Percentiles rank a stretch among this genome's conserved stretches.
These are phyloP conservation scores for Zaprionus bogoriensis DNA, from an alignment of 2,888 invertebrate species.

Conservation along the genomic window DNA sequence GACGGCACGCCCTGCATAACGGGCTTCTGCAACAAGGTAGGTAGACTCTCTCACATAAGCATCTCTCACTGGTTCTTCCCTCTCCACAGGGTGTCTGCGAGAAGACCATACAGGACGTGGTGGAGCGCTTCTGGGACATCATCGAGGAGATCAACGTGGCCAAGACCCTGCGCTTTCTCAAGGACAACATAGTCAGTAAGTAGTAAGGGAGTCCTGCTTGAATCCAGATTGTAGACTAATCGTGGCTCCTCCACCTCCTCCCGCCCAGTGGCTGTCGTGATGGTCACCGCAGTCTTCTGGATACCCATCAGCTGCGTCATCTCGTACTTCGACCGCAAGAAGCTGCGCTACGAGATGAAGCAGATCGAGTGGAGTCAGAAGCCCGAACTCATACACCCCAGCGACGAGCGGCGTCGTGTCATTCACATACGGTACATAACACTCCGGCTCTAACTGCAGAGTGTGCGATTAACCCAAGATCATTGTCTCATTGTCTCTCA, in stretches of 20 bases:
- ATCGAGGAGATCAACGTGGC: constrained; percentile 98
- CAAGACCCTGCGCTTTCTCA: constrained; percentile 93
- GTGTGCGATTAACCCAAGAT: not conserved
- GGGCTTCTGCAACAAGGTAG: constrained; percentile 96
- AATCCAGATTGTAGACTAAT: not conserved
- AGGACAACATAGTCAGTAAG: constrained; percentile 96
- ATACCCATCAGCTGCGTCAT: constrained; percentile 95
- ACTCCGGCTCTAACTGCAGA: no score
- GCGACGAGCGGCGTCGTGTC: constrained; percentile 88
- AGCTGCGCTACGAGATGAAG: constrained; percentile 88
- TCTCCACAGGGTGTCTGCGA: constrained; percentile 92
- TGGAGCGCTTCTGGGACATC: constrained; percentile 98
- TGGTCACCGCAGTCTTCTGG: constrained; percentile 96
- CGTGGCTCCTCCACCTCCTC: not conserved
- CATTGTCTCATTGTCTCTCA: not conserved
- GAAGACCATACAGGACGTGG: constrained; percentile 96
- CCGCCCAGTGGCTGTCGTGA: constrained; percentile 87
- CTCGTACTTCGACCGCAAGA: constrained; percentile 91
- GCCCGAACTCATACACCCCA: constrained; percentile 89
- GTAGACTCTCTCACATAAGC: no score
- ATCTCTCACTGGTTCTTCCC: no score
- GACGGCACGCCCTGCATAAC: constrained; percentile 98
- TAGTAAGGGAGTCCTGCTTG: no score
- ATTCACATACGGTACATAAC: constrained; percentile 87
- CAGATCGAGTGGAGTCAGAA: constrained; percentile 88